Base-by-base conservation (phyloP, 1,140 invertebrate genomes). In the Drosophila athabasca region DNA sequence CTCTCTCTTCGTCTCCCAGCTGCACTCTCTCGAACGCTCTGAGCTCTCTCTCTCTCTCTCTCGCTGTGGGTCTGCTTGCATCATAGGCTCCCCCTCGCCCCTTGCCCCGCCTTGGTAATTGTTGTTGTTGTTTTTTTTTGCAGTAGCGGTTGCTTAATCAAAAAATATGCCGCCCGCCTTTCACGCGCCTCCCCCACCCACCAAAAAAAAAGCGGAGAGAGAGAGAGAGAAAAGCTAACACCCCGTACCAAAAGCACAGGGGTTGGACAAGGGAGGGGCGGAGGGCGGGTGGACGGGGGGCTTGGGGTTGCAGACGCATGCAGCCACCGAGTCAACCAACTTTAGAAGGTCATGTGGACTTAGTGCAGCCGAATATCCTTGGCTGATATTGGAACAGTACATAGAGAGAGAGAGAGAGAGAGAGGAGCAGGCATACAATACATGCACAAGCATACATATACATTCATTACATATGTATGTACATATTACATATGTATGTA, bases 301-400 rank as follows among this genome's bases (percentile, higher is more conserved):
- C n/a, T 9, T 8, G 7, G 8, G 43, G 67, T 59, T 75, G 73
- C 74, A 62, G 72, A 60, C 70, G 35, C 58, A 22, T 59, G 70
- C 74, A 55, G 43, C 53, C 52, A 65, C 58, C 81, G 82, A 90
- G 88, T 90, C 88, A 90, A 90, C 77, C 88, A 90, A 90, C 88
- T 90, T 84, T 90, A 65, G 88, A 90, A 90, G 88, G 88, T 90
- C 87, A 90, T 80, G 72, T 90, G 78, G 82, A 77, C 82, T 80
- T 71, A 83, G 73, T 62, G 76, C 87, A 78, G 82, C 71, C 79
- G 60, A 84, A 87, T 87, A 90, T 90, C 87, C 87, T 90, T 90
- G 87, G 79, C 77, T 83, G 67, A 67, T 89, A 83, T 88, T 88
- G 82, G 81, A 85, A 87, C 72, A 76, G 46, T 74, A 77, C 52